Conservation (phyloP, 2,113 vertebrate species). For the Oreotrochilus melanogaster region DNA sequence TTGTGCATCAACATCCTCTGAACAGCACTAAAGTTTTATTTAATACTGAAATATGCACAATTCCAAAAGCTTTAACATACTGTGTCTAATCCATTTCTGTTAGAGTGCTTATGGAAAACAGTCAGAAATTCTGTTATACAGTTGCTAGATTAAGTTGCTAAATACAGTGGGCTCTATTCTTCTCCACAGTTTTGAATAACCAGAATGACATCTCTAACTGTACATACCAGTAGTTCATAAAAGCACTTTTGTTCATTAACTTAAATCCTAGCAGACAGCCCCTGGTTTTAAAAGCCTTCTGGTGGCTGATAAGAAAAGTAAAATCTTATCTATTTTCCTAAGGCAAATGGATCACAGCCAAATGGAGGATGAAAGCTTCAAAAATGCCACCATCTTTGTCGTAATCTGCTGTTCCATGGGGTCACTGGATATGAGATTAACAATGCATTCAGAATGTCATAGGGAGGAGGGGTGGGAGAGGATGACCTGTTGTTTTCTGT, state of each 20-base stretch:
- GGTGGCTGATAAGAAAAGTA: constrained; percentile 58
- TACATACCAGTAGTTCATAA: constrained; percentile 59
- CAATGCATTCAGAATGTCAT: background rate
- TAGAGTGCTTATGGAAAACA: constrained; percentile 25
- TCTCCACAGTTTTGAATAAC: constrained; percentile 43
- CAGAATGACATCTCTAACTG: constrained; percentile 21
- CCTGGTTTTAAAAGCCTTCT: constrained; percentile 54
- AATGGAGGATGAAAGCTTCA: constrained; percentile 52
- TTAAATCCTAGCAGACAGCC: constrained; percentile 58
- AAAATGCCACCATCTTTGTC: constrained; percentile 36
- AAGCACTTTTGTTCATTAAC: constrained; percentile 65
- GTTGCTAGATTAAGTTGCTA: constrained; percentile 49
- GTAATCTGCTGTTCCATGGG: background rate
- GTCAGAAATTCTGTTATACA: constrained; percentile 31
- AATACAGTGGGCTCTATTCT: constrained; percentile 44
- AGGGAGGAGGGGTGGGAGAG: background rate
- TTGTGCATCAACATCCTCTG: background rate
- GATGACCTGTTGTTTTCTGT: background rate
- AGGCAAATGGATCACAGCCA: constrained; percentile 54
- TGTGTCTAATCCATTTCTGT: constrained; percentile 20
- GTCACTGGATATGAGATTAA: constrained; percentile 5
- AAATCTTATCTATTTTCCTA: constrained; percentile 53
- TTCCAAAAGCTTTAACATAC: background rate
- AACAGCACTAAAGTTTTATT: background rate
- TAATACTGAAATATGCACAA: background rate